Base-by-base conservation (phyloP, 1,140 invertebrate genomes). In the Macrobrachium rosenbergii region DNA sequence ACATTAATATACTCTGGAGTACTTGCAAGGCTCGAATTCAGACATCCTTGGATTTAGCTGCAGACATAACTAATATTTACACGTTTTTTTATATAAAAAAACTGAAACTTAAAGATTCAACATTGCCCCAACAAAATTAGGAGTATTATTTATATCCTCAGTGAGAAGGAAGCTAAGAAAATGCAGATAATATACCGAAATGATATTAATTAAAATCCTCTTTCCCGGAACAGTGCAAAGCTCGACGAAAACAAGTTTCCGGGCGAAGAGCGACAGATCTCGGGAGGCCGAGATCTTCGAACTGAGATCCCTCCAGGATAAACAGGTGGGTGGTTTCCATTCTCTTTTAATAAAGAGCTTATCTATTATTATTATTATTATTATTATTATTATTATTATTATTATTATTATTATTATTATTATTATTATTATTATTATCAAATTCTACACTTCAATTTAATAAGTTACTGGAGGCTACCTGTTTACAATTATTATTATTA, bases 211-310 rank as follows among this genome's bases (percentile, higher is more conserved):
- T 8, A 45, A 10, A 58, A 43, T n/a, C 19, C 11, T 77, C 43
- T 77, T 77, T 7, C 59, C n/a, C 43, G 43, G 52, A 58, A 37
- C 75, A 77, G 75, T 77, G 37, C 75, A 77, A 21, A 77, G 75
- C 16, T 58, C 75, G 6, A 77, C 45, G 19, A 45, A 58, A 77
- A 23, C 75, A 21, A 58, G 75, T 21, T 11, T 77, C 8, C 11
- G 28, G 23, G 75, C 75, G 43, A 45, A 28, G 45, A 45, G 59
- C 11, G 75, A 77, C 75, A 21, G 43, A 16, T 58, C 19, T 19
- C 75, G 75, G 17, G 75, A 77, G 17, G 16, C 43, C 11, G 75
- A 77, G 11, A 58, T 58, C 45, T 21, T 58, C 14, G 75, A 77
- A 52, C 43, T 77, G 10, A 77, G 21, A 58, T 58, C 59, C 5